Conservation (phyloP, 1,140 invertebrate species). For the Chlorops oryzae region DNA sequence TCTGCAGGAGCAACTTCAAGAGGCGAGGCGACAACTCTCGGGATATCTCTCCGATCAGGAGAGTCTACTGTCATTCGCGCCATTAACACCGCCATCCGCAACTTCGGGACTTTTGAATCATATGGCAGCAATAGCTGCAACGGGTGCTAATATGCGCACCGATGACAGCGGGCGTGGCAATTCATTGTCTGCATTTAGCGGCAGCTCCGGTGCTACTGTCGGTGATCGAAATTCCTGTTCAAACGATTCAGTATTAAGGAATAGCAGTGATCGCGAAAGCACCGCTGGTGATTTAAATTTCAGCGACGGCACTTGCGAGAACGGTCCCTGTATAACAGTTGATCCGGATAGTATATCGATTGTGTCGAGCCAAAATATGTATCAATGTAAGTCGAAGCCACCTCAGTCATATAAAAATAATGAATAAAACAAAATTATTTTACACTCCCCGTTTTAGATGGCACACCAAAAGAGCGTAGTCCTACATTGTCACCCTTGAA, state of each 20-base stretch:
- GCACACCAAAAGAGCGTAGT: constrained; percentile 75
- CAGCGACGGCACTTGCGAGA: constrained; percentile 45
- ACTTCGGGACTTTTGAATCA: constrained; percentile 42
- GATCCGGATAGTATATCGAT: constrained; percentile 46
- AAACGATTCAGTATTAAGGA: constrained; percentile 73
- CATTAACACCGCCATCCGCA: constrained; percentile 42
- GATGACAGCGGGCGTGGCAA: constrained; percentile 53
- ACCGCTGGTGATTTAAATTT: constrained; percentile 54
- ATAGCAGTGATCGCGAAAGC: constrained; percentile 73
- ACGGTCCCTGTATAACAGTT: constrained; percentile 44
- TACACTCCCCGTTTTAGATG: constrained; percentile 52
- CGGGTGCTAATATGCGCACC: constrained; percentile 54
- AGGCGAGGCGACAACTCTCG: constrained; percentile 66
- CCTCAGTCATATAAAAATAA: too few relatives aligned
- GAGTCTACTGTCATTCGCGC: constrained; percentile 58
- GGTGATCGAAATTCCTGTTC: constrained; percentile 74
- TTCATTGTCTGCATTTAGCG: constrained; percentile 46
- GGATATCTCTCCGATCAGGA: constrained; percentile 71
- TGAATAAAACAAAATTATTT: too few relatives aligned
- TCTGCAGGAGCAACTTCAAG: constrained; percentile 73
- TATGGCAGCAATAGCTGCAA: constrained; percentile 51
- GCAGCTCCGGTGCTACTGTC: constrained; percentile 53
- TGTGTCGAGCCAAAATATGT: constrained; percentile 60
- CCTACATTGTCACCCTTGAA: constrained; percentile 73
- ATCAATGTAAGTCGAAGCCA: constrained; percentile 64